A percentile compares a stretch with the other conserved stretches of the same genome.
phyloP scores from a whole-genome alignment of 2,888 invertebrate species.

The Parnassius mnemosyne region DNA sequence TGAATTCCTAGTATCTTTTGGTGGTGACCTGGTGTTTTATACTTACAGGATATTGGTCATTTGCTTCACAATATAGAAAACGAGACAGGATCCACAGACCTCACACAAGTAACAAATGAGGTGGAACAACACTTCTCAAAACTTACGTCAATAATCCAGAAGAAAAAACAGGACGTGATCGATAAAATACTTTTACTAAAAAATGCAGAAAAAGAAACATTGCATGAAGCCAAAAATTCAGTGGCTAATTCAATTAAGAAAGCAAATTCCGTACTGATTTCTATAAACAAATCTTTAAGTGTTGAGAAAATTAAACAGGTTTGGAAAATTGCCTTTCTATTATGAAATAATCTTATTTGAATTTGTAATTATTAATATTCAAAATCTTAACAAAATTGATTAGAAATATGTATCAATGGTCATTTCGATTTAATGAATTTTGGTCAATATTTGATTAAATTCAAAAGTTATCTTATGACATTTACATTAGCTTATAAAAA shows the following conservation, averaged over 20 bases:
- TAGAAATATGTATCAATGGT: too few relatives aligned
- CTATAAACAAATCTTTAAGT: slow-evolving; percentile 38
- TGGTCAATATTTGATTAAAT: too few relatives aligned
- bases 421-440: too few relatives aligned
- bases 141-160: slow-evolving; percentile 74
- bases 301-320: slow-evolving; percentile 54
- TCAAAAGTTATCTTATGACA: too few relatives aligned
- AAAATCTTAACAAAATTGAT: too few relatives aligned
- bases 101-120: slow-evolving; percentile 47
- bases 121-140: slow-evolving; percentile 77
- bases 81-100: slow-evolving; percentile 48
- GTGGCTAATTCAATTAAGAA: slow-evolving; percentile 52
- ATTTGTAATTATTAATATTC: too few relatives aligned
- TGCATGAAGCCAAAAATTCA: slow-evolving; percentile 49
- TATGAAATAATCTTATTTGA: too few relatives aligned
- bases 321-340: slow-evolving; percentile 3
- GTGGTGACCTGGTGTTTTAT: background rate
- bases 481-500: too few relatives aligned
- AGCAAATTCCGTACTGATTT: slow-evolving; percentile 37
- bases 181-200: slow-evolving; percentile 52
- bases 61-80: slow-evolving; percentile 56
- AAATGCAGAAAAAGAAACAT: slow-evolving; percentile 52
- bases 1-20: too few relatives aligned
- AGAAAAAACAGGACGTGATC: slow-evolving; percentile 68
- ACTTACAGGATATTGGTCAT: slow-evolving; percentile 64